A percentile compares a stretch with the other conserved stretches of the same genome.
Conservation (phyloP, 2,113 vertebrate species). For the Oenanthe oenanthe region DNA sequence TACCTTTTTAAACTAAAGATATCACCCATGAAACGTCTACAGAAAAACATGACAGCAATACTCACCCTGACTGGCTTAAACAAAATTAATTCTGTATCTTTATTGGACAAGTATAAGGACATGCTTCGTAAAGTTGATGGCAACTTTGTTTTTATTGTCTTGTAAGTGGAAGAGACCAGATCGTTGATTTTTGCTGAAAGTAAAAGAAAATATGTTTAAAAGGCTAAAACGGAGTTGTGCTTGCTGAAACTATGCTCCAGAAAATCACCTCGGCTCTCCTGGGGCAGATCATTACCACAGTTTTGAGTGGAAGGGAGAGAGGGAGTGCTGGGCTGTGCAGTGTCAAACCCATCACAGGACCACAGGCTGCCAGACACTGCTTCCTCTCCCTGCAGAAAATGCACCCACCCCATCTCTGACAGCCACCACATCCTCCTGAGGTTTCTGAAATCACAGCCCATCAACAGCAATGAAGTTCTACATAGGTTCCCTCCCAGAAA, state of each 20-base stretch:
- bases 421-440: background rate
- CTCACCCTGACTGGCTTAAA: slow-evolving; percentile 97
- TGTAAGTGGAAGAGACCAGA: slow-evolving; percentile 88
- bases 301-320: background rate
- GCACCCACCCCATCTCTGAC: background rate
- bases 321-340: background rate
- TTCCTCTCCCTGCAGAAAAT: background rate
- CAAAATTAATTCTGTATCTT: slow-evolving; percentile 96
- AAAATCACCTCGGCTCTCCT: background rate
- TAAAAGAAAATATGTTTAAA: slow-evolving; percentile 14
- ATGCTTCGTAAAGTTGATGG: slow-evolving; percentile 91
- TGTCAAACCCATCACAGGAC: background rate
- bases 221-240: background rate
- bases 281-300: background rate
- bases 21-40: background rate
- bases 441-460: background rate
- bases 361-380: background rate
- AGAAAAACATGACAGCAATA: background rate
- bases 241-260: background rate
- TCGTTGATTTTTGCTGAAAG: slow-evolving; percentile 93
- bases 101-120: slow-evolving; percentile 95
- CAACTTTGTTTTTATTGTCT: slow-evolving; percentile 92
- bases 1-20: background rate
- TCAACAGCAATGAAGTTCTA: background rate
- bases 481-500: background rate